Base-by-base conservation (phyloP, 2,797 vertebrate species). In the Iguana delicatissima region DNA sequence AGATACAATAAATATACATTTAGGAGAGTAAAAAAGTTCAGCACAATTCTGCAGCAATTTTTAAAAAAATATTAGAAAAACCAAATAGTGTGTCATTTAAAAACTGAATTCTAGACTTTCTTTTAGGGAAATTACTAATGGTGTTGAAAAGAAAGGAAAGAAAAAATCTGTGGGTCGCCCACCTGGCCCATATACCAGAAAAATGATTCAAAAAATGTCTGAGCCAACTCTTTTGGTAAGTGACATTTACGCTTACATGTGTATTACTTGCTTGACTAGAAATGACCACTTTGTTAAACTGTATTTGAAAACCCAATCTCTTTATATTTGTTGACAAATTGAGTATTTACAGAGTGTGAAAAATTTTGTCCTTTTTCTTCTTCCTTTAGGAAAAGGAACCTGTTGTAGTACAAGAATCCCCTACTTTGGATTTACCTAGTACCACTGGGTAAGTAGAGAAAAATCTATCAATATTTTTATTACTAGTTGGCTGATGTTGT, bases 81-180 rank as follows among this genome's bases (percentile, higher is more conserved):
- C 38, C 22, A 80, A 82, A 29, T 80, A 76, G 1, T 18, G 1
- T 50, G 13, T 88, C 10, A 32, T 29, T 77, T 84, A n/a, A 79
- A 87, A 81, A 59, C 7, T 52, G 52, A 80, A 80, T 87, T 93
- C 57, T 24, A 35, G 42, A 52, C 94, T 97, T 94, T 95, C 84
- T 96, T 97, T 95, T 95, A 98, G 98, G 96, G 95, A 97, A 91
- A 94, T 98, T 95, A 98, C 97, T 92, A 99, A 99, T 95, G 98
- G 98, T 95, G 96, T 97, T 94, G 98, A 98, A 92, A 98, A 97
- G 96, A 98, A 98, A 96, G 98, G 97, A 96, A 99, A 98, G 97
- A 98, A 98, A 98, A 99, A 99, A 94, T 98, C 98, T 92, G 98
- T 97, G 93, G 95, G 97, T 90, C 97, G 97, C 93, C 98, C 98